Evolutionary conservation across 2,113 vertebrate genomes (phyloP).

Genomic region (Microcebus jonahi): DNA sequence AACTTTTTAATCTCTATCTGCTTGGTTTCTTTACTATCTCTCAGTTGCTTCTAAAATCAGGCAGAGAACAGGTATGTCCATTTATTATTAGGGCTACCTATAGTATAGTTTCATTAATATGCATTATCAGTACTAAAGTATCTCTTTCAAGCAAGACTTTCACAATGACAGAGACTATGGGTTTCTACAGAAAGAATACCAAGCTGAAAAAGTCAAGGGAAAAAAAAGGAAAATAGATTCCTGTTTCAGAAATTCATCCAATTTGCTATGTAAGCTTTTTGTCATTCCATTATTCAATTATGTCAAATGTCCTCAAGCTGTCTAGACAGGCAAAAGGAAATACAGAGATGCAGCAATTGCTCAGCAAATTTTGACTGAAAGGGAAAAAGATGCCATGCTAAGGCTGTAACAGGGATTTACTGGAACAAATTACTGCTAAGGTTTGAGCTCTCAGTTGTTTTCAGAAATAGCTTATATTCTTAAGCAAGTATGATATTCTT

Average conservation of each 20-base stretch:
- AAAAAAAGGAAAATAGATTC: neutral
- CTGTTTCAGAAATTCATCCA: neutral
- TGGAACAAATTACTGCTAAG: neutral
- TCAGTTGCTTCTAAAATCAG: neutral
- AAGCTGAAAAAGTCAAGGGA: neutral
- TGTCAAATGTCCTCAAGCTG: neutral
- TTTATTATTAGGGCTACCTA: neutral
- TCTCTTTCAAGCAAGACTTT: neutral
- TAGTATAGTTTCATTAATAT: neutral
- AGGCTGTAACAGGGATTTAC: neutral
- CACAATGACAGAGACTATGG: neutral
- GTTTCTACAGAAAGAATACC: slow-evolving; percentile 11
- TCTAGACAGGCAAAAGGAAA: neutral
- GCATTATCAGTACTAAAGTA: neutral
- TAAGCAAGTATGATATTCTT: neutral
- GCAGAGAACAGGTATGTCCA: rapidly evolving
- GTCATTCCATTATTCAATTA: neutral
- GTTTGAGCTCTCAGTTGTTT: neutral
- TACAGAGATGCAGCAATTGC: neutral
- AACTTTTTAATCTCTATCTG: neutral
- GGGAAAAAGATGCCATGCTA: neutral
- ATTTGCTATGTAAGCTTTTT: neutral
- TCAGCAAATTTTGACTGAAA: neutral
- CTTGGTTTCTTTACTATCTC: neutral
- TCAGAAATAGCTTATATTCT: neutral